Base-by-base conservation (phyloP, 2,113 vertebrate genomes). In the Callocephalon fimbriatum region DNA sequence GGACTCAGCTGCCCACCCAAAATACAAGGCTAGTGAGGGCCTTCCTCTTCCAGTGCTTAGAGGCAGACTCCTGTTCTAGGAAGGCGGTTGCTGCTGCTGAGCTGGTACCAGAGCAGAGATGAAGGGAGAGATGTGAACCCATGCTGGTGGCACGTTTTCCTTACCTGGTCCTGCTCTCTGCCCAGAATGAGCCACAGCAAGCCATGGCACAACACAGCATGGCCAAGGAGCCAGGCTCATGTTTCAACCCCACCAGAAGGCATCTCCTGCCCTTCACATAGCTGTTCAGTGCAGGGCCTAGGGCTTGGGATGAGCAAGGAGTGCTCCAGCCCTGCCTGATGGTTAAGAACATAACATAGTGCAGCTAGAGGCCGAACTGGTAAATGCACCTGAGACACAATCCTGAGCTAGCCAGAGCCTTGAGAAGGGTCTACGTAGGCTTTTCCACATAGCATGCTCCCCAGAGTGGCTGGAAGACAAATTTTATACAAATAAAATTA, bases 381-480 rank as follows among this genome's bases (percentile, higher is more conserved):
- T 59, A 50, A 66, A 35, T 17, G 32, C 38, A 68, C n/a, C 19
- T 67, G 42, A 65, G 8, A 44, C 26, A 61, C 12, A 14, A 29
- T 2, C 1, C 10, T 59, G 22, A 84, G 19, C 7, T 29, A 14
- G 40, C 15, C 22, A 50, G 42, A 48, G 29, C 32, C 12, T 72
- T 16, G 15, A 40, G 73, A 35, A 65, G 19, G 17, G 7, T 62
- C 56, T 71, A 0, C 7, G 16, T 14, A 31, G 31, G 10, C 31
- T 75, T 67, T 79, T 47, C 18, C 3, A 2, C 18, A 10, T 1
- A 6, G 4, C 1, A 1, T 1, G 0, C 12, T 59, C 31, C 35
- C 13, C 58, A n/a, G 27, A 50, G 25, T 6, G 9, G 25, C 25
- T 19, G 21, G 48, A 44, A 79, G 38, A 53, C 9, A 51, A 27